Evolutionary conservation across 2,113 vertebrate species (phyloP).

Genomic region (Seriola rivoliana): DNA sequence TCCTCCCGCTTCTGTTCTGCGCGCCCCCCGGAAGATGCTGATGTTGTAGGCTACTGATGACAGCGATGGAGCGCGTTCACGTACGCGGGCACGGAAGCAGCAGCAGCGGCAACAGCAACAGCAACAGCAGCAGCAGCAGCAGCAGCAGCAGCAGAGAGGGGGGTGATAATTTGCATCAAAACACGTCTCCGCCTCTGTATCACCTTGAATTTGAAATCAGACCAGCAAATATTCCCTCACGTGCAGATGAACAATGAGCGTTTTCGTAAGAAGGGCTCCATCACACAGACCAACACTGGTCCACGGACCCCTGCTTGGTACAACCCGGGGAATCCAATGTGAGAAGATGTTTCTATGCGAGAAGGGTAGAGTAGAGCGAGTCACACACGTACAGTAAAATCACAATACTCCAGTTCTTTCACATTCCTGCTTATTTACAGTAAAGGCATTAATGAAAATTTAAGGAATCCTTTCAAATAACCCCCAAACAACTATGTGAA

Average conservation of each 20-base stretch:
- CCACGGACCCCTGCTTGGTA: too few relatives aligned
- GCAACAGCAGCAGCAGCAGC: slow-evolving; percentile 13
- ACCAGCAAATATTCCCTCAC: slow-evolving; percentile 5
- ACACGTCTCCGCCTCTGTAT: slow-evolving; percentile 33
- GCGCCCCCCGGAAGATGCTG: slow-evolving; percentile 77
- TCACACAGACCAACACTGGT: too few relatives aligned
- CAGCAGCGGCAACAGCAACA: slow-evolving; percentile 7
- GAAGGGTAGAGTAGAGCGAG: background rate
- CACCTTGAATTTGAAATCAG: slow-evolving; percentile 29
- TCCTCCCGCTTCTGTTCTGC: slow-evolving; percentile 66
- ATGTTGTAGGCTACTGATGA: slow-evolving; percentile 79
- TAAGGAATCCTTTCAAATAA: background rate
- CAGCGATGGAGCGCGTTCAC: slow-evolving; percentile 68
- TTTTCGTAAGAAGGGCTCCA: background rate
- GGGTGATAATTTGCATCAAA: slow-evolving; percentile 34
- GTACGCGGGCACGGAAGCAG: slow-evolving; percentile 41
- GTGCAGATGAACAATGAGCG: background rate
- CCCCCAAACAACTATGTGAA: too few relatives aligned
- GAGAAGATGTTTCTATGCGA: background rate
- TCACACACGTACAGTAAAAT: background rate
- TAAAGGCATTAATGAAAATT: background rate
- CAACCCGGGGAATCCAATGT: background rate
- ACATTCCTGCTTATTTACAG: background rate
- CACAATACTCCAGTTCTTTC: background rate
- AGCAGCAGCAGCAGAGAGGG: background rate